These are phyloP conservation scores for Avahi laniger DNA, from an alignment of 2,797 vertebrate species.

Conservation along the genomic window DNA sequence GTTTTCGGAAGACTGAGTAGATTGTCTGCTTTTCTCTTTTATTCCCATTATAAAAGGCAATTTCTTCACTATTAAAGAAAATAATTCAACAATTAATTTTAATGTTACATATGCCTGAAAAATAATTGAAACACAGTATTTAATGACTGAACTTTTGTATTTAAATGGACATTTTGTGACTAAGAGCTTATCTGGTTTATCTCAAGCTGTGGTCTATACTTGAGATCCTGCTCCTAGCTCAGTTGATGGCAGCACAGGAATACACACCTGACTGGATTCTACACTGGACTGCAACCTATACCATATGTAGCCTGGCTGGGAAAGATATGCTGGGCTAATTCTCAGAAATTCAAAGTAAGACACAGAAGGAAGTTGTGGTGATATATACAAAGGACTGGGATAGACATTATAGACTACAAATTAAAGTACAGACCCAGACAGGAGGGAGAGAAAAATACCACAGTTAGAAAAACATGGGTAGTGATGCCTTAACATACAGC, in stretches of 20 bases:
- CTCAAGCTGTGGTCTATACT: neutral
- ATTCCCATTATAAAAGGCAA: constrained; percentile 99
- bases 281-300: neutral
- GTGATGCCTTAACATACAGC: neutral
- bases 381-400: neutral
- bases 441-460: neutral
- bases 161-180: neutral
- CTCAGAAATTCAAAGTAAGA: neutral
- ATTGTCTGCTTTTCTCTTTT: constrained; percentile 96
- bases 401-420: neutral
- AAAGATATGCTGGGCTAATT: neutral
- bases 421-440: neutral
- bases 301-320: neutral
- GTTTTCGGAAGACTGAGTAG: constrained; percentile 92
- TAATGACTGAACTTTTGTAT: neutral
- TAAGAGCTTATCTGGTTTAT: neutral
- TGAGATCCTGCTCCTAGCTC: neutral
- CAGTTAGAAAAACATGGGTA: neutral
- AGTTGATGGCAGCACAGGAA: neutral
- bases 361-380: neutral
- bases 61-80: constrained; percentile 92
- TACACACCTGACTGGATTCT: neutral
- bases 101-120: constrained; percentile 24
- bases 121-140: constrained; percentile 1
- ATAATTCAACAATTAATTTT: constrained; percentile 51